These are phyloP conservation scores for Malurus alboscapulatus DNA, from an alignment of 2,113 vertebrate species.

Conservation along the genomic window DNA sequence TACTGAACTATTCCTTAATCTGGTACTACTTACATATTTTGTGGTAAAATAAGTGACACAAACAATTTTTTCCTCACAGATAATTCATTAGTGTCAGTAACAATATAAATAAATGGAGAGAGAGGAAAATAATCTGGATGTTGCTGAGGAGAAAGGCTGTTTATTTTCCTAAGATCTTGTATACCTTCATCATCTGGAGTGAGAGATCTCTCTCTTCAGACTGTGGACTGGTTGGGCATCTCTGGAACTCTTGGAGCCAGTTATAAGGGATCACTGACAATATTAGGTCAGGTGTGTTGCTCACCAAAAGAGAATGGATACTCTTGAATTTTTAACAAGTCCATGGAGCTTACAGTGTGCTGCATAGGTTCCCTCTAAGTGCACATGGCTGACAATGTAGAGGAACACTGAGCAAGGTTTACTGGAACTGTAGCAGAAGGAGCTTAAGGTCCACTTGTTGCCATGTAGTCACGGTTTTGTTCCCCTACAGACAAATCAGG, in stretches of 20 bases:
- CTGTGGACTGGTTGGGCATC: neutral
- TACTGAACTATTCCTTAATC: neutral
- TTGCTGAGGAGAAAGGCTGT: neutral
- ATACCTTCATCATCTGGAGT: neutral
- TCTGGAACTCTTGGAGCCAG: neutral
- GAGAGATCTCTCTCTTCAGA: neutral
- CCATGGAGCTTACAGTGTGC: neutral
- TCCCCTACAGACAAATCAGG: accelerated
- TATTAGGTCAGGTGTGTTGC: neutral
- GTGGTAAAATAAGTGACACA: neutral
- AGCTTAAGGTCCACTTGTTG: neutral
- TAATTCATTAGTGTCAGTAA: neutral
- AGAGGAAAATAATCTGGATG: neutral
- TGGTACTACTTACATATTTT: neutral
- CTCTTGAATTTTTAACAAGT: neutral
- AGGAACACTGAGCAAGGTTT: neutral
- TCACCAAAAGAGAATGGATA: neutral
- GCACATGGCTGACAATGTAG: accelerated
- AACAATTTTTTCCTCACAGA: neutral
- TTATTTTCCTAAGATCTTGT: neutral
- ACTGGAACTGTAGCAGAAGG: neutral
- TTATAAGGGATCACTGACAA: neutral
- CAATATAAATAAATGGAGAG: neutral
- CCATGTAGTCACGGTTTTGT: neutral
- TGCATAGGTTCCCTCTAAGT: neutral